Percentiles rank a stretch among this genome's conserved stretches.
These are phyloP conservation scores for Dolomedes plantarius DNA, from an alignment of 2,888 invertebrate genomes.

Conservation along the genomic window DNA sequence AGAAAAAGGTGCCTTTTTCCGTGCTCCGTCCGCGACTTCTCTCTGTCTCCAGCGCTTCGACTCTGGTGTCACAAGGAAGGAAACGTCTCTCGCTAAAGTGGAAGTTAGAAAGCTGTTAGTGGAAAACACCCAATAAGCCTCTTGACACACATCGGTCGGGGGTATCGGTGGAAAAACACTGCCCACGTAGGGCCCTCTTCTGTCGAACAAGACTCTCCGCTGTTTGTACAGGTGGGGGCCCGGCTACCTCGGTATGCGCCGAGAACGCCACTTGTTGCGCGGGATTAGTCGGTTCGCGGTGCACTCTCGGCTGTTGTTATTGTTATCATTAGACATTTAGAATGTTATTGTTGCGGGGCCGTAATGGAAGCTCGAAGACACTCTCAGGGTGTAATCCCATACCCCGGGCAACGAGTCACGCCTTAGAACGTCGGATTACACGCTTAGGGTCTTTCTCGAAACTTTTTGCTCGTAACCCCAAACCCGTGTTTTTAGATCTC, in stretches of 20 bases:
- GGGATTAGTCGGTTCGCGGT: background rate
- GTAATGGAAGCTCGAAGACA: too few relatives aligned
- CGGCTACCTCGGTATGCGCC: background rate
- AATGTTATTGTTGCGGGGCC: background rate
- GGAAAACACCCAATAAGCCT: background rate
- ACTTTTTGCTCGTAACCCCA: too few relatives aligned
- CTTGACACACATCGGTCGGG: background rate
- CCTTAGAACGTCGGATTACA: background rate
- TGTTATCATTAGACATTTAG: background rate
- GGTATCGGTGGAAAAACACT: background rate
- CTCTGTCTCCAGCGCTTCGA: too few relatives aligned
- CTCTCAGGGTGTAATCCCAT: background rate
- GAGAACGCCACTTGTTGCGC: slow-evolving; percentile 7
- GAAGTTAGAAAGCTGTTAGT: too few relatives aligned
- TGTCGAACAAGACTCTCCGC: background rate
- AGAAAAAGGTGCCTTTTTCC: too few relatives aligned
- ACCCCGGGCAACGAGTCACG: background rate
- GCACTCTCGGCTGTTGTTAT: background rate
- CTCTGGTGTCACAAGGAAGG: too few relatives aligned
- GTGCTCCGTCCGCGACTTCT: too few relatives aligned
- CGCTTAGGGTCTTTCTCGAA: too few relatives aligned
- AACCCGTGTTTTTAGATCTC: too few relatives aligned
- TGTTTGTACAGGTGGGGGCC: background rate
- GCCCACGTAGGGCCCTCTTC: background rate
- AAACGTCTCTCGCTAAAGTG: too few relatives aligned